phyloP scores from a whole-genome alignment of 2,797 vertebrate species.

The Erethizon dorsatum region DNA sequence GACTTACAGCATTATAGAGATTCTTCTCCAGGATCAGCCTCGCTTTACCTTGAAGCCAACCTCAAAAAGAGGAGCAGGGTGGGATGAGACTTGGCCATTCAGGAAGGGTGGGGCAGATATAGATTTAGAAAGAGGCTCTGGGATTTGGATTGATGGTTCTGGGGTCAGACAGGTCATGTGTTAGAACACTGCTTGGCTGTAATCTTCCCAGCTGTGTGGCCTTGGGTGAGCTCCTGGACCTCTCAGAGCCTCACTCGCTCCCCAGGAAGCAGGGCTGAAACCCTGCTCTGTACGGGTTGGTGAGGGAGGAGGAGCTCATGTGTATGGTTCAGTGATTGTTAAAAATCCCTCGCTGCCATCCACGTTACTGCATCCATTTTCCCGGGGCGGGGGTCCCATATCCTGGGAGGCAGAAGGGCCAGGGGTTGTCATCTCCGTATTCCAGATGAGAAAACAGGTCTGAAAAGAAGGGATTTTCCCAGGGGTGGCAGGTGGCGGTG shows the following conservation, averaged over 20 bases:
- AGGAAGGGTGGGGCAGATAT: background rate
- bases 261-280: background rate
- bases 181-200: background rate
- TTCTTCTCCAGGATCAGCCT: background rate
- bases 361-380: background rate
- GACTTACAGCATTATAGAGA: background rate
- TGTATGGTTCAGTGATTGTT: background rate
- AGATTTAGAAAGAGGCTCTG: background rate
- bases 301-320: background rate
- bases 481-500: accelerated
- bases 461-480: background rate
- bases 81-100: background rate
- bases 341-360: background rate
- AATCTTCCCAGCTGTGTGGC: background rate
- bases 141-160: background rate
- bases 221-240: background rate
- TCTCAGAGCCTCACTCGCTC: background rate
- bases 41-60: background rate
- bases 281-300: background rate
- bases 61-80: background rate
- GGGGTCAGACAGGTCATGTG: too few relatives aligned
- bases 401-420: background rate
- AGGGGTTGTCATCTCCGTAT: background rate
- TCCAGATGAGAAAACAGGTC: background rate
- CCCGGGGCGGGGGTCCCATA: background rate